Evolutionary conservation across 2,113 vertebrate species (phyloP), one percentile per base, ranked within the genome.

Genomic region (Hystrix brachyura): DNA sequence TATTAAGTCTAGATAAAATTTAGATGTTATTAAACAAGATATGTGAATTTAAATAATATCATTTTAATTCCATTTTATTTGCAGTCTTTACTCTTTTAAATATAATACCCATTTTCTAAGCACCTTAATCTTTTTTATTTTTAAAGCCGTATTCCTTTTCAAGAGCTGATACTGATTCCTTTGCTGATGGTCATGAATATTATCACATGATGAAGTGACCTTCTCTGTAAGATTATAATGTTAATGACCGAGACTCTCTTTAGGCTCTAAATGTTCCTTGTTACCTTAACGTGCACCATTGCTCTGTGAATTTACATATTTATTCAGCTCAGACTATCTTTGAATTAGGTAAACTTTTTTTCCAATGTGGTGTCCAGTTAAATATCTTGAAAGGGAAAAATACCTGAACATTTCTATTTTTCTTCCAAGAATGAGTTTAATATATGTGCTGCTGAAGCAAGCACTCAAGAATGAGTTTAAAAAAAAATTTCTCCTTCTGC

Each of bases 291-390:
- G 90, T 43, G 32, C 8, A 43, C 64, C 53, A 67, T 71, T 86
- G 71, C 65, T 59, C 38, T 81, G 48, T 87, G 48, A 74, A 90
- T 89, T 94, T 95, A 93, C 82, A 55, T 64, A 86, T 53, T 92
- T n/a, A 87, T 93, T 92, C 65, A 79, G 21, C 79, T 85, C 93
- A 38, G 48, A 91, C 7, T 57, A 19, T 72, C 27, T 67, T 60
- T 74, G n/a, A 84, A 64, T 48, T 90, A 25, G 27, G 38, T 72
- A 91, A 53, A 71, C 0, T 23, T 81, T 55, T 55, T 96, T 86
- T 59, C 48, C 3, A 79, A 29, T 90, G 94, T 93, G 38, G 34
- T 89, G 3, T 89, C 9, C 9, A 72, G 48, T 83, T 91, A 83
- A 78, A 91, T 34, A 72, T n/a, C 38, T 78, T 89, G 1, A 91